Evolutionary conservation across 2,888 invertebrate genomes (phyloP).

Genomic region (Agrotis exclamationis): DNA sequence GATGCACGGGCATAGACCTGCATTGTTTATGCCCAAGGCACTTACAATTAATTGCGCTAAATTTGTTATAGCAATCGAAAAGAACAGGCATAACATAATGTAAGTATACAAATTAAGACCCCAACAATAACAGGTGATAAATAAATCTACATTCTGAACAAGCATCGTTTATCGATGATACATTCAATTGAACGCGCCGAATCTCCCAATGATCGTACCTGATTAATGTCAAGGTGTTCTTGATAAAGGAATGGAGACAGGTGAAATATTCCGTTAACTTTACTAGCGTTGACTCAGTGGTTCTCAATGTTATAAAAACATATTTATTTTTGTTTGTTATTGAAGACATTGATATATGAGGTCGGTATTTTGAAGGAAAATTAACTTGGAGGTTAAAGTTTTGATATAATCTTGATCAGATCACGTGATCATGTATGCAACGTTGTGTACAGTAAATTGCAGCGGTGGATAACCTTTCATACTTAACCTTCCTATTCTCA

Average conservation of each 20-base stretch:
- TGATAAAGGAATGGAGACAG: slow-evolving; percentile 33
- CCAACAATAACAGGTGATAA: not conserved
- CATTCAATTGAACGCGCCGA: slow-evolving; percentile 25
- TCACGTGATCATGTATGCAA: no score
- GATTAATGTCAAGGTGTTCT: slow-evolving; percentile 50
- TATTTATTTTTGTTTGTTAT: no score
- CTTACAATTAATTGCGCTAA: no score
- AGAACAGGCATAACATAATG: no score
- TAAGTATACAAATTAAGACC: not conserved
- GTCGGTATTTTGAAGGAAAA: no score
- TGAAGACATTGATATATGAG: no score
- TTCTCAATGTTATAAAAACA: slow-evolving; percentile 17
- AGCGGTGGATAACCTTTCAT: slow-evolving; percentile 5
- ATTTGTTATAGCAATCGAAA: no score
- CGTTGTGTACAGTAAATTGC: slow-evolving; percentile 1
- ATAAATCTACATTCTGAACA: slow-evolving; percentile 2
- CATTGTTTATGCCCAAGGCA: no score
- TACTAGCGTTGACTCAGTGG: slow-evolving; percentile 28
- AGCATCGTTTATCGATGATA: not conserved
- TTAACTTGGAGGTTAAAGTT: no score
- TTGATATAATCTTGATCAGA: no score
- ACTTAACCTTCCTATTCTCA: not conserved
- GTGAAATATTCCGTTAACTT: slow-evolving; percentile 28
- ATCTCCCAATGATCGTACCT: slow-evolving; percentile 17
- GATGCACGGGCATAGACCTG: no score